Conservation (phyloP, 1,140 invertebrate genomes). For the Schlechtendalia chinensis region DNA sequence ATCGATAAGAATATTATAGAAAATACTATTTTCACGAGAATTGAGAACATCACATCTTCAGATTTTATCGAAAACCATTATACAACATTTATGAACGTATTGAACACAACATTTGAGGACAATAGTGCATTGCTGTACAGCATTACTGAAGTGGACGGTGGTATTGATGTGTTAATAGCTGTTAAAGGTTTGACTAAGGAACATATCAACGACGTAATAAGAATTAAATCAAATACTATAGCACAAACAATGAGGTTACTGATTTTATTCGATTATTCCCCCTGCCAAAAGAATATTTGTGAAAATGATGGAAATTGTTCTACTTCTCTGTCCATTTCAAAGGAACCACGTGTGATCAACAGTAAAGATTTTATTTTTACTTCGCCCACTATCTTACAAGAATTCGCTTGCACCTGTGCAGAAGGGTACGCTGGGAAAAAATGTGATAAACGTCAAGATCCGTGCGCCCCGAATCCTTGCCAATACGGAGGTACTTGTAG, state of each 20-base stretch:
- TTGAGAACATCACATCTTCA: conserved; percentile 70
- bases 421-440: conserved; percentile 74
- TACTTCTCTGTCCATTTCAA: conserved; percentile 68
- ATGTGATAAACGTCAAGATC: conserved; percentile 83
- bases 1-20: conserved; percentile 80
- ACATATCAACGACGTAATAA: conserved; percentile 64
- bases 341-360: conserved; percentile 70
- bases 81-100: conserved; percentile 67
- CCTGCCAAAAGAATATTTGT: conserved; percentile 69
- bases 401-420: conserved; percentile 76
- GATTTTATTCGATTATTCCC: conserved; percentile 68
- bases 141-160: conserved; percentile 66
- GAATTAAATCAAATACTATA: conserved; percentile 57
- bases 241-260: conserved; percentile 55
- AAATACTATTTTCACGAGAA: conserved; percentile 75
- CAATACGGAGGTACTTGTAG: conserved; percentile 76
- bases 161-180: conserved; percentile 71
- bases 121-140: conserved; percentile 71
- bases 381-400: conserved; percentile 72
- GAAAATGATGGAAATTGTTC: conserved; percentile 76
- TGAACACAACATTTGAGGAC: conserved; percentile 65
- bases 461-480: conserved; percentile 88
- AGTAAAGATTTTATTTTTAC: conserved; percentile 77
- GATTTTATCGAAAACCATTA: conserved; percentile 76
- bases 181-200: conserved; percentile 64